Percentiles rank a stretch among this genome's conserved stretches.
These are phyloP conservation scores for Myopa testacea DNA, from an alignment of 2,888 invertebrate species.

Conservation along the genomic window DNA sequence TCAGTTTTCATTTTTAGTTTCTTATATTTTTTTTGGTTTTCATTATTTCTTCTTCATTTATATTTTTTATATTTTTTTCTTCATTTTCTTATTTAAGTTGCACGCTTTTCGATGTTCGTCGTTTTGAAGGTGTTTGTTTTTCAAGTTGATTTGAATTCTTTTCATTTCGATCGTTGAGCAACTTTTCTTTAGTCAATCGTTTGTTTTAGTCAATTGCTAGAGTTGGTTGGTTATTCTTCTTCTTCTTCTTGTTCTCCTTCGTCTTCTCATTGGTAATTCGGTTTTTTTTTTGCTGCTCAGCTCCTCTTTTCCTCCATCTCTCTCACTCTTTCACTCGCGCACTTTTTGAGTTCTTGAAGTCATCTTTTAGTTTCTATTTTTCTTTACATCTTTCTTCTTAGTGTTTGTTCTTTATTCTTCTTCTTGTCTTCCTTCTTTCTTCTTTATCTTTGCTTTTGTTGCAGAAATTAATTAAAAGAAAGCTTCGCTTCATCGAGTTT, in stretches of 20 bases:
- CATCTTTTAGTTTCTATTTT: background rate
- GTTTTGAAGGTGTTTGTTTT: conserved; percentile 8
- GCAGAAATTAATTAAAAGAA: conserved; percentile 32
- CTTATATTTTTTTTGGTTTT: background rate
- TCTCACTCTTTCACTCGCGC: background rate
- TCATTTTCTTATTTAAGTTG: background rate
- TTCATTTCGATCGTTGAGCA: background rate
- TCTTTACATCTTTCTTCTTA: background rate
- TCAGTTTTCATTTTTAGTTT: background rate
- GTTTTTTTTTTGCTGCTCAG: background rate
- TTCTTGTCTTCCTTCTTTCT: background rate
- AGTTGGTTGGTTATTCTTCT: background rate
- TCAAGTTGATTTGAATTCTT: background rate
- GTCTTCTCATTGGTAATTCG: background rate
- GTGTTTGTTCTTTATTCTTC: background rate
- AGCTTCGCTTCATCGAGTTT: conserved; percentile 19
- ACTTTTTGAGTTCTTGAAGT: background rate
- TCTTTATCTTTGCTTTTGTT: conserved; percentile 6
- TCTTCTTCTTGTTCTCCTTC: background rate
- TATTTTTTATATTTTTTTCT: background rate
- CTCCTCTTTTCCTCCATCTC: background rate
- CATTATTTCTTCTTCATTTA: too few relatives aligned
- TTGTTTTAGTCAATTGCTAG: background rate
- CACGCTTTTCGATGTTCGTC: background rate
- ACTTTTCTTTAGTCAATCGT: background rate